A percentile compares a stretch with the other conserved stretches of the same genome.
Conservation (phyloP, 1,140 invertebrate species). For the Diplogasteroides magnus region DNA sequence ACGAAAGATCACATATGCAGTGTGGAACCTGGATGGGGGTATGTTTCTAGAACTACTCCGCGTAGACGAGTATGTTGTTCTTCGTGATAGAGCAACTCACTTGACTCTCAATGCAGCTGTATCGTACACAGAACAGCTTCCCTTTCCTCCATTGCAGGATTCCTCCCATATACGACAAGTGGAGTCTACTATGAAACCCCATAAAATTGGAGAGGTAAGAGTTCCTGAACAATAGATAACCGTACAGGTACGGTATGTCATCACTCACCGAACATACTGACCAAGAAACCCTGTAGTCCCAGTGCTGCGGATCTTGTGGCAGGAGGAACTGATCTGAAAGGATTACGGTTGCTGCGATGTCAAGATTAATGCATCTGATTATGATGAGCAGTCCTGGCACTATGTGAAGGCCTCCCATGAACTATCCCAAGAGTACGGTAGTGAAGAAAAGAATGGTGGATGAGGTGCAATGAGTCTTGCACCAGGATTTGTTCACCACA, state of each 20-base stretch:
- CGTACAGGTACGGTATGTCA: neutral
- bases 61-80: no score
- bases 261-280: constrained; percentile 11
- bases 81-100: constrained; percentile 4
- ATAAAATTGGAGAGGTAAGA: constrained; percentile 50
- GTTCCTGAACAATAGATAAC: constrained; percentile 19
- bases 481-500: constrained; percentile 49
- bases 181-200: constrained; percentile 48
- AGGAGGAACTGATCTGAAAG: constrained; percentile 33
- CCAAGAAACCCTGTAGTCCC: constrained; percentile 24
- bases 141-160: constrained; percentile 34
- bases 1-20: constrained; percentile 24
- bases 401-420: constrained; percentile 30
- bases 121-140: constrained; percentile 49
- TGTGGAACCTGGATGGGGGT: constrained; percentile 30
- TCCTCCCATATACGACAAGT: constrained; percentile 49
- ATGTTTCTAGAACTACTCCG: no score
- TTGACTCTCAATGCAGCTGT: constrained; percentile 35
- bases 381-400: constrained; percentile 36
- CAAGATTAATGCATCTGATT: constrained; percentile 14
- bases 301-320: constrained; percentile 32
- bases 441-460: constrained; percentile 41
- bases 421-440: constrained; percentile 45
- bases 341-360: neutral
- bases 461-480: constrained; percentile 34